Base-by-base conservation (phyloP, 2,797 vertebrate species). In the Staurois parvus region DNA sequence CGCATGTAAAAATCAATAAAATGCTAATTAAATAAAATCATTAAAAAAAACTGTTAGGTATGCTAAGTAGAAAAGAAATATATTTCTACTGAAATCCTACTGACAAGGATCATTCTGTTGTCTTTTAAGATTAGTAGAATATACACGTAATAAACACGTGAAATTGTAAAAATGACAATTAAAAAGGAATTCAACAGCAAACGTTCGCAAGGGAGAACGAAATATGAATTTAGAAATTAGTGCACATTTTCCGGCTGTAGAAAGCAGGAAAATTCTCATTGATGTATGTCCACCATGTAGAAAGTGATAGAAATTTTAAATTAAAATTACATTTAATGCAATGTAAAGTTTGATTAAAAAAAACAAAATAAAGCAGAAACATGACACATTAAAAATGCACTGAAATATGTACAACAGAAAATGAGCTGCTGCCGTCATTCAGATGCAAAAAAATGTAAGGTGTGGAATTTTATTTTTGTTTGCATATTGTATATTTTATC, bases 401-500 rank as follows among this genome's bases (percentile, higher is more conserved):
- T 34, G 10, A 34, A 80, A 80, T 10, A 45, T 56, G 42, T 9
- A 0, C 7, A 48, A 5, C 15, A 3, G 4, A 17, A 10, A 77
- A 40, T 34, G 7, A 30, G 26, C 52, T 17, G 12, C 62, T 68
- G 76, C 19, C 24, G 4, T 80, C 2, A 56, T 26, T 29, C 15
- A 37, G 10, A 80, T 72, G 19, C 26, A 70, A 17, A 70, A 17
- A 81, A 37, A 52, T 9, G 24, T 70, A 48, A 2, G 64, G 13
- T 29, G 64, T 28, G 26, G 2, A 29, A 26, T 1, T 29, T 66
- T 28, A 2, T 66, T 73, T 13, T 0, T 28, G 3, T 19, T n/a
- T 81, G 45, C 34, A 81, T 32, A 40, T 19, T 24, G 3, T 67
- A 21, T 70, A 4, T 59, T 12, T n/a, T 11, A 48, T 83, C 85